phyloP scores from a whole-genome alignment of 2,888 invertebrate genomes.

The Synergus laeviventris region DNA sequence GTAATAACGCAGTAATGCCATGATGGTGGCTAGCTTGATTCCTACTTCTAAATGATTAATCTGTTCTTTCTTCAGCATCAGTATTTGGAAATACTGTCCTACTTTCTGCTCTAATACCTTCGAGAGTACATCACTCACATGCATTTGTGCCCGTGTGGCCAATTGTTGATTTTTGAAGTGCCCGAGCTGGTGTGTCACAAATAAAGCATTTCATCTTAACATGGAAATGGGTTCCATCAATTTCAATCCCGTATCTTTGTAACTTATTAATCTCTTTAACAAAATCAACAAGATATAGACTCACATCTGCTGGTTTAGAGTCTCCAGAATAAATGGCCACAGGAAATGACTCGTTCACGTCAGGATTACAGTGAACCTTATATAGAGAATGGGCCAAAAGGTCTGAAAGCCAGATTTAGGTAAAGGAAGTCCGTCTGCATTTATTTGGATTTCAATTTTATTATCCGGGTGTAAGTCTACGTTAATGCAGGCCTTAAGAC shows the following conservation, averaged over 20 bases:
- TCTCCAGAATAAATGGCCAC: slow-evolving; percentile 53
- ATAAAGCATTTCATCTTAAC: slow-evolving; percentile 50
- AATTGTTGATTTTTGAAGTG: slow-evolving; percentile 50
- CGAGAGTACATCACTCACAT: slow-evolving; percentile 52
- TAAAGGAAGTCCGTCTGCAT: slow-evolving; percentile 49
- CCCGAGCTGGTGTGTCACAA: slow-evolving; percentile 54
- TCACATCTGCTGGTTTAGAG: slow-evolving; percentile 50
- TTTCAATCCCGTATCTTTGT: slow-evolving; percentile 45
- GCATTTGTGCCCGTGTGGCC: slow-evolving; percentile 52
- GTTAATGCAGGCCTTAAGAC: slow-evolving; percentile 45
- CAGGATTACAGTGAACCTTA: slow-evolving; percentile 46
- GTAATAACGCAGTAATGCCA: not conserved
- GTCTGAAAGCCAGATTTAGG: slow-evolving; percentile 47
- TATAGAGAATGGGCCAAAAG: slow-evolving; percentile 51
- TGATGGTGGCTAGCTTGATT: not conserved
- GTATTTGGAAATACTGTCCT: not conserved
- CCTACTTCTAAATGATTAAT: not conserved
- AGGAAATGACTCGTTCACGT: slow-evolving; percentile 51
- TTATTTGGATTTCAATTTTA: slow-evolving; percentile 43
- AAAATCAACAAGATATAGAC: slow-evolving; percentile 47
- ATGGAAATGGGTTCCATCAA: slow-evolving; percentile 42
- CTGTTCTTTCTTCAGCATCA: not conserved
- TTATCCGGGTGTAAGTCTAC: slow-evolving; percentile 38
- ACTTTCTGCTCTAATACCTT: slow-evolving; percentile 38
- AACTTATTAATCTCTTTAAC: slow-evolving; percentile 50